Evolutionary conservation across 2,113 vertebrate genomes (phyloP).

Genomic region (Sinocyclocheilus maitianheensis): DNA sequence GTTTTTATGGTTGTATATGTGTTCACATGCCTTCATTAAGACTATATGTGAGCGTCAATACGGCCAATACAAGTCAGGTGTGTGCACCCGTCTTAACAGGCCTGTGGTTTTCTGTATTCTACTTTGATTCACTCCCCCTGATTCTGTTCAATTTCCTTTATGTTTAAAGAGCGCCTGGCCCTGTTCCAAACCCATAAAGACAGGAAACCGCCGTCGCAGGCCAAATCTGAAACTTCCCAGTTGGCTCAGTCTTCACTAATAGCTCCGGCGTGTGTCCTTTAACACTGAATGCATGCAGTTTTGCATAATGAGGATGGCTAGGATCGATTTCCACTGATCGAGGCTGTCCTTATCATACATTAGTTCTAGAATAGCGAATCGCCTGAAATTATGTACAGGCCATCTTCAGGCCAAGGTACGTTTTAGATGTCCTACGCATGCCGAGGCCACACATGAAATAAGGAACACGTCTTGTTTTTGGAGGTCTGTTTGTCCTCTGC

Average conservation of each 20-base stretch:
- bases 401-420: slow-evolving; percentile 25
- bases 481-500: slow-evolving; percentile 28
- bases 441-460: slow-evolving; percentile 7
- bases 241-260: neutral
- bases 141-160: neutral
- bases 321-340: slow-evolving; percentile 29
- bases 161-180: slow-evolving; percentile 9
- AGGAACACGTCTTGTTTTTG: neutral
- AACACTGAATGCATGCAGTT: slow-evolving; percentile 5
- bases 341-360: slow-evolving; percentile 14
- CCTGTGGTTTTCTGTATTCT: neutral
- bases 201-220: neutral
- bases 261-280: neutral
- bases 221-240: slow-evolving; percentile 14
- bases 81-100: neutral
- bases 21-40: slow-evolving; percentile 12
- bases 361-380: neutral
- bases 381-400: slow-evolving; percentile 28
- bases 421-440: neutral
- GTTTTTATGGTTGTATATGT: slow-evolving; percentile 11
- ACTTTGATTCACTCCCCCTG: neutral
- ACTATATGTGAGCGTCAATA: slow-evolving; percentile 4
- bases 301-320: slow-evolving; percentile 31
- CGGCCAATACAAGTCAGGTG: neutral
- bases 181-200: slow-evolving; percentile 32